A percentile compares a stretch with the other conserved stretches of the same genome.
Evolutionary conservation across 2,797 vertebrate species (phyloP).

Genomic region (Australoheros facetus): DNA sequence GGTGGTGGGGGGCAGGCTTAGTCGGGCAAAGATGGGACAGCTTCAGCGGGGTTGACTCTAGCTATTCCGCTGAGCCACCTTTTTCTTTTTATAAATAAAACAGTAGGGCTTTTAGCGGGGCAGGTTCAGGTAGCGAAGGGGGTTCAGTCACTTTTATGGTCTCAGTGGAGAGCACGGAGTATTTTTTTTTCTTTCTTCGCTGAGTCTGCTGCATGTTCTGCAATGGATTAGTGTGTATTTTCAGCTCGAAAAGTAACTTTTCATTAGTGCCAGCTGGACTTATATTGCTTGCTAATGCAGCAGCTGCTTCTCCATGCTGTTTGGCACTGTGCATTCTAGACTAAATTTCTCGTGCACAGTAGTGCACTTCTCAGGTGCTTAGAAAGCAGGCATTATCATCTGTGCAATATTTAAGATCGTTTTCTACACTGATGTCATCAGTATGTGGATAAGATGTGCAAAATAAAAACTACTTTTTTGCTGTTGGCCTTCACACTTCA

Average conservation of each 20-base stretch:
- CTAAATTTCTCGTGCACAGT: neutral
- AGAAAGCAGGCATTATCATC: neutral
- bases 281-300: constrained; percentile 6
- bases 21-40: constrained; percentile 28
- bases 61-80: constrained; percentile 54
- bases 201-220: neutral
- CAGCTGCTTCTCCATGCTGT: constrained; percentile 10
- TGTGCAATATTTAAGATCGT: neutral
- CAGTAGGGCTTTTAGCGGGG: constrained; percentile 63
- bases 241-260: neutral
- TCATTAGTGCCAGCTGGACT: constrained; percentile 2
- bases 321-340: neutral
- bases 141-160: constrained; percentile 13
- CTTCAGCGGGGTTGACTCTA: constrained; percentile 43
- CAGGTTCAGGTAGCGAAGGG: neutral
- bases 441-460: neutral
- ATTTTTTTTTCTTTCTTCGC: neutral
- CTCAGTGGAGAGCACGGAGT: constrained; percentile 11
- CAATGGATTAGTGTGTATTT: neutral
- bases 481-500: constrained; percentile 35
- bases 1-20: constrained; percentile 5
- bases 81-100: constrained; percentile 71
- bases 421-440: neutral
- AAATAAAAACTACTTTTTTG: constrained; percentile 12
- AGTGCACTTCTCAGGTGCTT: constrained; percentile 2